Base-by-base conservation (phyloP, 2,113 vertebrate species). In the Nothoprocta pentlandii region DNA sequence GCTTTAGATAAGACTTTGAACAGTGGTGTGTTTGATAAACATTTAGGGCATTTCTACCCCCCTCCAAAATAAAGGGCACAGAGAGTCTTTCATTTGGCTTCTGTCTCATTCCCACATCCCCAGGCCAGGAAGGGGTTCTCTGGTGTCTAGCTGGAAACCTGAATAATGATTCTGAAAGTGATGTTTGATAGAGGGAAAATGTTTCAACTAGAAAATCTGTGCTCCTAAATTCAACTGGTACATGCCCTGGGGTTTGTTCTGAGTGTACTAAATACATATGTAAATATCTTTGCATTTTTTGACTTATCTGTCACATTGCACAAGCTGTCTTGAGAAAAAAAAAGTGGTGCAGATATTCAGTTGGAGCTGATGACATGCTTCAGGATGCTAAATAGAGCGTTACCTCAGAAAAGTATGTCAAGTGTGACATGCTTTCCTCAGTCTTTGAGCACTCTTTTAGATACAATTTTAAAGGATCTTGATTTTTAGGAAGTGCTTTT, bases 351-450 rank as follows among this genome's bases (percentile, higher is more conserved):
- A 94, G 95, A 91, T 78, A 83, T 89, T 95, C 86, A 93, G 90
- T 36, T 94, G 95, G 91, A 96, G 94, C 92, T 96, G 96, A 92
- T 96, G 96, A 96, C 96, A 93, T 0, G 1, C 49, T 93, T 96
- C 92, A 93, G 67, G 93, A 95, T 95, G 92, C 91, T 82, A 95
- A 85, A 92, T 84, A 87, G 92, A 94, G 90, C 76, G 77, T 95
- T 96, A 89, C 77, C 87, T 90, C 86, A 76, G 74, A 68, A 17
- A 95, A 89, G 81, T 70, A 84, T 96, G 94, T 93, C 89, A 96
- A 96, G 56, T 1, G 2, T 0, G 16, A 79, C 84, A 53, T 95
- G 84, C 91, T 91, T 89, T 89, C 53, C 30, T 2, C 69, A 67
- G 41, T 87, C 36, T 85, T 70, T 95, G 54, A 2, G 63, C 30